These are phyloP conservation scores for Linyphia triangularis DNA, from an alignment of 2,888 invertebrate genomes.

Conservation along the genomic window DNA sequence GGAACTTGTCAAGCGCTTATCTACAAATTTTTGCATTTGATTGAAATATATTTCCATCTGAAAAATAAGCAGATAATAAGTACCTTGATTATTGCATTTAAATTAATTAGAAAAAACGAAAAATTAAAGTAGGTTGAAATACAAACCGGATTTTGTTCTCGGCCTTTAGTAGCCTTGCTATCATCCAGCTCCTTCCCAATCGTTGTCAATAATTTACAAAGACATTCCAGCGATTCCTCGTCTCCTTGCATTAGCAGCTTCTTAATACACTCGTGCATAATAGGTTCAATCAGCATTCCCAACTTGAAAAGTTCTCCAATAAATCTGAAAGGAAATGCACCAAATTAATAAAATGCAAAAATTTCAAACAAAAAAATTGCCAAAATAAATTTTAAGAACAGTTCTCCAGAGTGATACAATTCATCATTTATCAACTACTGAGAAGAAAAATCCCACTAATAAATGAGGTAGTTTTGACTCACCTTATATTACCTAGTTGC, in stretches of 20 bases:
- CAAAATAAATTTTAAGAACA: too few relatives aligned
- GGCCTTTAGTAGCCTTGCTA: background rate
- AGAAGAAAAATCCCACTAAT: too few relatives aligned
- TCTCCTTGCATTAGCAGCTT: constrained; percentile 87
- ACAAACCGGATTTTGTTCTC: constrained; percentile 6
- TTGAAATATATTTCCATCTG: constrained; percentile 78
- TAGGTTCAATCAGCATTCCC: constrained; percentile 91
- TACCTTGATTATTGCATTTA: background rate
- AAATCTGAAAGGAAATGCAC: constrained; percentile 80
- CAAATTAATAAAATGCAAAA: too few relatives aligned
- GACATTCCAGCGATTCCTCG: constrained; percentile 94
- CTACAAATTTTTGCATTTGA: constrained; percentile 83
- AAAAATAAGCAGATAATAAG: background rate
- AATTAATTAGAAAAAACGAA: background rate
- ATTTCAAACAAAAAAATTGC: too few relatives aligned
- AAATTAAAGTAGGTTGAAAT: background rate
- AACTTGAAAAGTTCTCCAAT: constrained; percentile 94
- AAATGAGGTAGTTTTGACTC: too few relatives aligned
- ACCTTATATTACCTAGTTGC: constrained; percentile 93
- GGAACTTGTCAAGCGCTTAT: constrained; percentile 82
- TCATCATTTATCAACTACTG: too few relatives aligned
- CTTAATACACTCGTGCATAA: constrained; percentile 92
- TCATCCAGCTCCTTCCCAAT: constrained; percentile 90
- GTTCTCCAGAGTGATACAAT: too few relatives aligned
- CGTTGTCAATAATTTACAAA: constrained; percentile 94